Conservation (phyloP, 2,888 invertebrate genomes). For the Ormyrus rosae region DNA sequence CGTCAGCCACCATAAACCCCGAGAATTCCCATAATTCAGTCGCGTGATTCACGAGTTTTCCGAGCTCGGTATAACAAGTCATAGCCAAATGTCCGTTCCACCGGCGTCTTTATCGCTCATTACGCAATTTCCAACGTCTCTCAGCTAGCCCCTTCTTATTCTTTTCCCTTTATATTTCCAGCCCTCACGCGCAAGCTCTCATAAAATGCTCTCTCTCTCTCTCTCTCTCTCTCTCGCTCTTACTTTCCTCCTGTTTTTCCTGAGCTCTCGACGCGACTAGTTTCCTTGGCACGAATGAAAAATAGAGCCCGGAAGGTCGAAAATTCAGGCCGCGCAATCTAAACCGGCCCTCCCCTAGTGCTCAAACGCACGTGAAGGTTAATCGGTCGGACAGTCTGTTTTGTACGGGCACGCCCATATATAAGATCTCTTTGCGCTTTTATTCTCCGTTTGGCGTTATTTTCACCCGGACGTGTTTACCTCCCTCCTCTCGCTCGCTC, state of each 20-base stretch:
- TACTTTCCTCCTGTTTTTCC: not conserved
- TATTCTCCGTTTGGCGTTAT: conserved; percentile 31
- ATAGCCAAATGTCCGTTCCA: conserved; percentile 14
- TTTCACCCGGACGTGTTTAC: conserved; percentile 23
- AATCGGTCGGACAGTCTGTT: conserved; percentile 47
- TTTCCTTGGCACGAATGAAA: conserved; percentile 53
- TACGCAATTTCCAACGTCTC: conserved; percentile 26
- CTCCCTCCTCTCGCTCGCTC: not conserved
- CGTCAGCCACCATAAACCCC: not conserved
- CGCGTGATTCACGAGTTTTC: conserved; percentile 34
- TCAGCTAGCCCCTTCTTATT: not conserved
- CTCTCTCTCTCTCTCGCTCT: conserved; percentile 1
- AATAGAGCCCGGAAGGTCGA: conserved; percentile 33
- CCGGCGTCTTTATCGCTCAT: conserved; percentile 45
- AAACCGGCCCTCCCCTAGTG: not conserved
- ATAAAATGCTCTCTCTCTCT: conserved; percentile 32
- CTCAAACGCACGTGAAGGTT: conserved; percentile 47
- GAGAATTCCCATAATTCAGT: not conserved
- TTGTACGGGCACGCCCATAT: not conserved
- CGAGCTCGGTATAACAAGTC: conserved; percentile 10
- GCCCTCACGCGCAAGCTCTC: conserved; percentile 41
- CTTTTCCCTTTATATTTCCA: conserved; percentile 36
- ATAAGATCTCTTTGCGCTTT: conserved; percentile 45
- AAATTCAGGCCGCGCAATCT: conserved; percentile 41
- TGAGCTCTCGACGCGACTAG: not conserved